Conservation (phyloP, 2,113 vertebrate genomes). For the Podiceps cristatus region DNA sequence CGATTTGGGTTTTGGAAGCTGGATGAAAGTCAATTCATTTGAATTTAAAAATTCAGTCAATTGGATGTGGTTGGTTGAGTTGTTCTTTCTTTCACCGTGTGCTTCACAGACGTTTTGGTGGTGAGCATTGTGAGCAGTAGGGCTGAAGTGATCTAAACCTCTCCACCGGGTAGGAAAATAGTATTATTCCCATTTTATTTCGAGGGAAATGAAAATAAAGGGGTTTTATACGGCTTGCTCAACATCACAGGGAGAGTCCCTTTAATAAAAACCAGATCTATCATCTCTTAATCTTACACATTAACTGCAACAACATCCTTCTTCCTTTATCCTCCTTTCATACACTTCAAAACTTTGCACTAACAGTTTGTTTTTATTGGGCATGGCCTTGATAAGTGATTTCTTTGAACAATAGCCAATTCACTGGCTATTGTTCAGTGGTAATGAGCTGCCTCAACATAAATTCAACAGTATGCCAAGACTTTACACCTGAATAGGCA, state of each 20-base stretch:
- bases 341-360: neutral
- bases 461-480: neutral
- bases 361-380: constrained; percentile 16
- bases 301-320: constrained; percentile 22
- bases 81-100: neutral
- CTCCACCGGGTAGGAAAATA: neutral
- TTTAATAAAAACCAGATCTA: neutral
- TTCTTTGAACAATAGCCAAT: constrained; percentile 51
- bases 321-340: constrained; percentile 32
- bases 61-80: neutral
- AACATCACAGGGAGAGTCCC: neutral
- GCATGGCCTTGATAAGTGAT: constrained; percentile 10
- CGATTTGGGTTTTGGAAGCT: neutral
- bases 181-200: neutral
- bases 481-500: constrained; percentile 1
- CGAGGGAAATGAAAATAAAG: constrained; percentile 19
- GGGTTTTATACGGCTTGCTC: neutral
- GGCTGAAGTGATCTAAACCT: neutral
- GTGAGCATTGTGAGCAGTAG: neutral
- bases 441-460: neutral
- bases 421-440: neutral
- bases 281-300: neutral
- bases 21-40: neutral
- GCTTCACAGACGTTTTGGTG: neutral
- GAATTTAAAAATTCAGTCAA: constrained; percentile 15